Percentiles rank a stretch among this genome's conserved stretches.
Evolutionary conservation across 2,888 invertebrate species (phyloP).

Genomic region (Sipha maydis): DNA sequence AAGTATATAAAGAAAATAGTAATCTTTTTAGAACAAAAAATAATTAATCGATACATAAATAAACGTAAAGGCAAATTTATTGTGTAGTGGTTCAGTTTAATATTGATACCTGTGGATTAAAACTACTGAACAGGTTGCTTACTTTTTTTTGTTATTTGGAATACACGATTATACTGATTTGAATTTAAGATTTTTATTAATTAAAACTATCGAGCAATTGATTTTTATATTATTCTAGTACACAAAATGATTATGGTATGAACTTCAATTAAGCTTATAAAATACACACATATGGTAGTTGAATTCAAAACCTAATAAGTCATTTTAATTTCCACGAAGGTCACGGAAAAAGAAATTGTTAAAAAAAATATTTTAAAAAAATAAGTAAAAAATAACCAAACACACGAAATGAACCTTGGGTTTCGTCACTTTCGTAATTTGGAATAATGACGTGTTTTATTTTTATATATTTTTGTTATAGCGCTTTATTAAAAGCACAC

Average conservation of each 20-base stretch:
- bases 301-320: neutral
- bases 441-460: constrained; percentile 45
- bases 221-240: constrained; percentile 1
- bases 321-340: constrained; percentile 19
- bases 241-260: neutral
- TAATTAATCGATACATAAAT: neutral
- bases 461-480: neutral
- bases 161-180: neutral
- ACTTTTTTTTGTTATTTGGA: neutral
- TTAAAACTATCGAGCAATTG: neutral
- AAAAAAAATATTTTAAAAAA: neutral
- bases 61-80: neutral
- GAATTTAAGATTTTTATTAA: neutral
- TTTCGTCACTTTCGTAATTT: constrained; percentile 33
- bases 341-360: constrained; percentile 21
- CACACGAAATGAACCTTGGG: constrained; percentile 28
- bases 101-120: neutral
- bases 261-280: constrained; percentile 2
- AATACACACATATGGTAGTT: neutral
- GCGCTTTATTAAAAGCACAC: constrained; percentile 7
- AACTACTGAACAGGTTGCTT: neutral
- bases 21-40: neutral
- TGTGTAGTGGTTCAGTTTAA: neutral
- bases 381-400: neutral
- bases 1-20: neutral